Evolutionary conservation across 2,888 invertebrate genomes (phyloP), one percentile per base, ranked within the genome.

Genomic region (Choristoneura rosaceana): DNA sequence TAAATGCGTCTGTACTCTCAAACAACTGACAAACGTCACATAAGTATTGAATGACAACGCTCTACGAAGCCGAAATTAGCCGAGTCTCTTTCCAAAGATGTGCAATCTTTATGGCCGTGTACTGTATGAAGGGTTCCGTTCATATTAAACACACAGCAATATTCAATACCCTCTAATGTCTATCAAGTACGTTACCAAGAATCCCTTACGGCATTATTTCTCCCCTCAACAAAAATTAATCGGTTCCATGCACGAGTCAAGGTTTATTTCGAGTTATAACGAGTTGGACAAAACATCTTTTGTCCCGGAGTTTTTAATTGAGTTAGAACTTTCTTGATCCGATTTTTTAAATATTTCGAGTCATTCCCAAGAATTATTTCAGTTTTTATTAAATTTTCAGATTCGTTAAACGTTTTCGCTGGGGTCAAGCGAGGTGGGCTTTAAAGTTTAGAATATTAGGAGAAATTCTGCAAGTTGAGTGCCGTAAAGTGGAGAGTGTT

Each of bases 251-350:
- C 33, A 25, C 25, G 33, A 33, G 7, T 58, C 33, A 10, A 58
- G 59, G 38, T 38, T 59, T 38, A 59, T 59, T 59, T 59, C 59
- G n/a, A 59, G 34, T 59, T 59, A 59, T 38, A 59, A 59, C 59
- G 59, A 59, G 59, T 59, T 59, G 38, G n/a, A n/a, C 14, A 8
- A 59, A 59, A 38, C 59, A 59, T 25, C 55, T 38, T 59, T 59
- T 59, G 38, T 59, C n/a, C 34, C 59, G 59, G 25, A 55, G 59
- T 59, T 38, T 33, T 33, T 9, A 33, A 38, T 59, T 59, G 59
- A 59, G n/a, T 38, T 38, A 34, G 7, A 59, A 59, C 34, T 59
- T 59, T 59, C 58, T 7, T 58, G 58, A 58, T 58, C 33, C 33
- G 7, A 9, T 59, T 38, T 59, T 38, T n/a, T 14, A 59, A 59